Percentiles rank a stretch among this genome's conserved stretches.
phyloP scores from a whole-genome alignment of 2,113 vertebrate species.

The Chrysemys picta region DNA sequence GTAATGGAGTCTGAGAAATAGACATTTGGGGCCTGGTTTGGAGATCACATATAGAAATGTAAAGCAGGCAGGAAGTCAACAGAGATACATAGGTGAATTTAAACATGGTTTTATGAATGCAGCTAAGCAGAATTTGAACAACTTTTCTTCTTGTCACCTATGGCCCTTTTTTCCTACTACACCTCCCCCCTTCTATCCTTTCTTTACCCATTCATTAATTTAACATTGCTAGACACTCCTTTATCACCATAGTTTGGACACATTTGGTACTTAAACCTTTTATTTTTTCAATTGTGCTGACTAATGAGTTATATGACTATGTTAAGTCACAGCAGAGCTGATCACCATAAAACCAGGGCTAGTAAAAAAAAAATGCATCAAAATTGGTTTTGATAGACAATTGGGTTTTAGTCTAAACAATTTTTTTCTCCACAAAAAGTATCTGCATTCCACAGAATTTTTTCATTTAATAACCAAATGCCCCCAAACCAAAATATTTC shows the following conservation, averaged over 20 bases:
- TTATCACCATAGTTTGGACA: conserved; percentile 11
- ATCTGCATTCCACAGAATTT: neutral
- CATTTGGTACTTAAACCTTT: neutral
- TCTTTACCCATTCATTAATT: conserved; percentile 12
- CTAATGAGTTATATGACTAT: fast-evolving
- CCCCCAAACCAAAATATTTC: neutral
- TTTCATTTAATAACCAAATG: neutral
- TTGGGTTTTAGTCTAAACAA: neutral
- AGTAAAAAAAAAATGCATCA: neutral
- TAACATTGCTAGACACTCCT: neutral
- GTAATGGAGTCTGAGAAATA: neutral
- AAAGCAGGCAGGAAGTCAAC: neutral
- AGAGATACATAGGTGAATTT: conserved; percentile 9
- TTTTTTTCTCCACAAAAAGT: neutral
- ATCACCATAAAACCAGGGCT: neutral
- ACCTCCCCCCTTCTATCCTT: neutral
- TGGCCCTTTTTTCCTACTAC: neutral
- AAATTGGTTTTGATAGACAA: too few relatives aligned
- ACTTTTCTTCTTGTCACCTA: neutral
- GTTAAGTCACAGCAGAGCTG: neutral
- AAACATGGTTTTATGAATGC: conserved; percentile 8
- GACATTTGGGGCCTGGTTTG: neutral
- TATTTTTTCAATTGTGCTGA: neutral
- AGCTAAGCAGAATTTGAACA: neutral
- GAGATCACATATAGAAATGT: neutral